Percentiles rank a stretch among this genome's conserved stretches.
Evolutionary conservation across 2,888 invertebrate species (phyloP).

Genomic region (Osmoderma eremita): DNA sequence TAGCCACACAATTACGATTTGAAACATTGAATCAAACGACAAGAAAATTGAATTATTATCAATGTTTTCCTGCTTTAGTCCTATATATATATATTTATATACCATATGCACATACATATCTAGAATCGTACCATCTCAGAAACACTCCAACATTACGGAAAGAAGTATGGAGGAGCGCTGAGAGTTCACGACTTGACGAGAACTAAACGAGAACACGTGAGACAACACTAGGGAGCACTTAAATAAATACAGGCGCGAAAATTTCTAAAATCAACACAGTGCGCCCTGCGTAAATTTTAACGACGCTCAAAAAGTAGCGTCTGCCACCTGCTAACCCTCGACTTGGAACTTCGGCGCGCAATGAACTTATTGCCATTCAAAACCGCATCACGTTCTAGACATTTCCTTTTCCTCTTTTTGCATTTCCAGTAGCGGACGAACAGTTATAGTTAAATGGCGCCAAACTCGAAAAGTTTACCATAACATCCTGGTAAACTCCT

Average conservation of each 20-base stretch:
- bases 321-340: constrained; percentile 31
- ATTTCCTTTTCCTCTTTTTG: constrained; percentile 14
- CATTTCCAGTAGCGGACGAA: not conserved
- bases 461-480: constrained; percentile 16
- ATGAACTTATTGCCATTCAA: constrained; percentile 32
- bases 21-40: too few relatives aligned
- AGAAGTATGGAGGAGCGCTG: constrained; percentile 3
- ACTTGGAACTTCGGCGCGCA: not conserved
- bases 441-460: constrained; percentile 4
- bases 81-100: too few relatives aligned
- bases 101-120: not conserved
- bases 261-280: constrained; percentile 43
- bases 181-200: constrained; percentile 6
- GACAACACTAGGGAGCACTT: constrained; percentile 38
- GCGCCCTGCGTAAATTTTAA: constrained; percentile 41
- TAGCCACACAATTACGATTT: too few relatives aligned
- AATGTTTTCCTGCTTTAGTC: too few relatives aligned
- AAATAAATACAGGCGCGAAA: constrained; percentile 42
- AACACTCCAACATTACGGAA: constrained; percentile 18
- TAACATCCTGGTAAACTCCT: too few relatives aligned
- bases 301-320: constrained; percentile 41
- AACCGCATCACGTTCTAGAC: constrained; percentile 23
- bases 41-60: too few relatives aligned
- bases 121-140: constrained; percentile 1
- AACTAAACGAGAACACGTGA: constrained; percentile 38